Evolutionary conservation across 2,797 vertebrate species (phyloP), one percentile per base, ranked within the genome.

Genomic region (Argyrosomus regius): DNA sequence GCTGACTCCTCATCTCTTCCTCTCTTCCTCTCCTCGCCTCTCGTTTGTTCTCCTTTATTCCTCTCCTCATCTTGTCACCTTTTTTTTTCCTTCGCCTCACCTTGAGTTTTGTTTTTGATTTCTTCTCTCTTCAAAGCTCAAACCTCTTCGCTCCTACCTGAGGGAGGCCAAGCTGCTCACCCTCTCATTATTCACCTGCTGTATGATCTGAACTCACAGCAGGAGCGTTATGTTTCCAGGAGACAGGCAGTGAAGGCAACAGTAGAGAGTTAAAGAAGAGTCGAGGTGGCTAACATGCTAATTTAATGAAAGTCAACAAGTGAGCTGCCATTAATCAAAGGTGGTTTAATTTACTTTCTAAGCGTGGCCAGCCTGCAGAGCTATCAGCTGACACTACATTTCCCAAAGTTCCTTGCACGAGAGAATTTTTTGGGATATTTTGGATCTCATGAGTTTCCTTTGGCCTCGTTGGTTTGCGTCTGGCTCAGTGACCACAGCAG

Each of bases 1-100:
- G 45, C 66, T 65, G 81, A 75, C 68, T 84, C 81, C 76, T 81
- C 65, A 13, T 56, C 72, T 78, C 63, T 69, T 80, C 76, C 79
- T 90, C 13, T 46, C n/a, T 64, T 65, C 58, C 56, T 45, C 57
- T 83, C 56, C n/a, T 22, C 70, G 56, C 65, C 54, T n/a, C 46
- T 72, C 26, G 28, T 53, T 26, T 26, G 14, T 14, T 60, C 35
- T 17, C n/a, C 43, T 4, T 18, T 45, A 1, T 14, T 45, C 11
- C 12, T 14, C 13, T 45, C 43, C 43, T 45, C 12, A 45, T 13
- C 43, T 8, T 9, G 35, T 45, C 43, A 12, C 43, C 43, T 45
- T 2, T 45, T 39, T 39, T 14, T 4, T 43, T 43, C 9, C 35
- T 45, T 13, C 43, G 1, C 43, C 43, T 45, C 43, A 39, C 35